These are phyloP conservation scores for Vombatus ursinus DNA, from an alignment of 2,113 vertebrate species.

Conservation along the genomic window DNA sequence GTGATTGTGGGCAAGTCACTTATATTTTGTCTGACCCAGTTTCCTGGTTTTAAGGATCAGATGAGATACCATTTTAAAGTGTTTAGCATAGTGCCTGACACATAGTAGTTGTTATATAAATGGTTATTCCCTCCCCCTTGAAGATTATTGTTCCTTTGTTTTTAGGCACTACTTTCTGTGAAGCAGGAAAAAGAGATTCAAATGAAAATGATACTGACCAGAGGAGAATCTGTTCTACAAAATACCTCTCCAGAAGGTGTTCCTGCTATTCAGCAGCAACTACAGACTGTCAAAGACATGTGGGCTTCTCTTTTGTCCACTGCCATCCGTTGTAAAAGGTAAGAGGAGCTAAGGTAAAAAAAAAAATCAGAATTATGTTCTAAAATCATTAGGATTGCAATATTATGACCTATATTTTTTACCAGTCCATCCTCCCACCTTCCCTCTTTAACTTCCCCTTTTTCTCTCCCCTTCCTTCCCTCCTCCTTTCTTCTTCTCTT, in stretches of 20 bases:
- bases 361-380: accelerated
- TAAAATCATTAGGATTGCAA: background rate
- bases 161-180: constrained; percentile 89
- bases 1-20: background rate
- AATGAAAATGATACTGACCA: constrained; percentile 93
- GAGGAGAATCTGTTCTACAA: constrained; percentile 95
- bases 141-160: background rate
- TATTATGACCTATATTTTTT: background rate
- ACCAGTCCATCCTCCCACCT: too few species aligned
- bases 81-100: background rate
- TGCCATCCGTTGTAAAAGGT: constrained; percentile 97
- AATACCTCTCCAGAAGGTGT: constrained; percentile 94
- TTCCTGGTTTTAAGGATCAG: background rate
- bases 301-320: constrained; percentile 93
- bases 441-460: accelerated
- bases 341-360: constrained; percentile 9
- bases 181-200: constrained; percentile 97
- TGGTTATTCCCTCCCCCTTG: background rate
- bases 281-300: constrained; percentile 92
- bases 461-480: accelerated
- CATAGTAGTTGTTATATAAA: background rate
- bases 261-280: constrained; percentile 90
- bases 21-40: background rate
- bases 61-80: background rate
- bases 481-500: accelerated